Conservation (phyloP, 2,113 vertebrate genomes). For the Stegostoma tigrinum region DNA sequence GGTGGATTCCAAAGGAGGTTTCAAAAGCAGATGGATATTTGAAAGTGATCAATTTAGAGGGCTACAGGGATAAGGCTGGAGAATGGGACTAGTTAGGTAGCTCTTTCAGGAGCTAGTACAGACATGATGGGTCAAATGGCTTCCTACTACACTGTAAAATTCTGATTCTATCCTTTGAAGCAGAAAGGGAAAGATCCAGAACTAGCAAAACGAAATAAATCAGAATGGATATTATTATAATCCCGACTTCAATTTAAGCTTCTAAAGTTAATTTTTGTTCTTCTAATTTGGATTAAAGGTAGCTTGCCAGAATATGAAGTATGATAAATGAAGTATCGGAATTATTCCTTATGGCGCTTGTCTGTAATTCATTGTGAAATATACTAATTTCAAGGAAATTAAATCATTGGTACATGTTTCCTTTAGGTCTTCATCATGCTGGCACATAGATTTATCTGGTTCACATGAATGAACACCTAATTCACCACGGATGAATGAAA, state of each 20-base stretch:
- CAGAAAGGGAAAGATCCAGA: not conserved
- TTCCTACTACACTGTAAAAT: too few relatives aligned
- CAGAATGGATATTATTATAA: not conserved
- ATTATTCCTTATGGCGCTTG: not conserved
- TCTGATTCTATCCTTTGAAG: not conserved
- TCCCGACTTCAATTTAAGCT: not conserved
- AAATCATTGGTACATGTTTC: not conserved
- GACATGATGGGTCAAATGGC: too few relatives aligned
- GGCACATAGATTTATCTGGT: not conserved
- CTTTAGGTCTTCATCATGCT: not conserved
- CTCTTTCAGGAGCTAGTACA: too few relatives aligned
- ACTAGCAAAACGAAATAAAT: not conserved
- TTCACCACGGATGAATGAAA: not conserved
- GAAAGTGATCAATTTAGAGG: too few relatives aligned
- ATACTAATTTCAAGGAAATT: not conserved
- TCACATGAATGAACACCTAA: not conserved
- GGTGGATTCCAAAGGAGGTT: too few relatives aligned
- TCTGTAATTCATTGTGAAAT: not conserved
- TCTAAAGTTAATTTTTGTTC: not conserved
- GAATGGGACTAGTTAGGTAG: too few relatives aligned
- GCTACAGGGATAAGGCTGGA: too few relatives aligned
- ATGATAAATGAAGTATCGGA: not conserved
- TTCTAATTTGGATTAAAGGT: not conserved
- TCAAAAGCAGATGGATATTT: too few relatives aligned
- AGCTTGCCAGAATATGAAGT: not conserved